Evolutionary conservation across 2,888 invertebrate genomes (phyloP).

Genomic region (Clusia tigrina): DNA sequence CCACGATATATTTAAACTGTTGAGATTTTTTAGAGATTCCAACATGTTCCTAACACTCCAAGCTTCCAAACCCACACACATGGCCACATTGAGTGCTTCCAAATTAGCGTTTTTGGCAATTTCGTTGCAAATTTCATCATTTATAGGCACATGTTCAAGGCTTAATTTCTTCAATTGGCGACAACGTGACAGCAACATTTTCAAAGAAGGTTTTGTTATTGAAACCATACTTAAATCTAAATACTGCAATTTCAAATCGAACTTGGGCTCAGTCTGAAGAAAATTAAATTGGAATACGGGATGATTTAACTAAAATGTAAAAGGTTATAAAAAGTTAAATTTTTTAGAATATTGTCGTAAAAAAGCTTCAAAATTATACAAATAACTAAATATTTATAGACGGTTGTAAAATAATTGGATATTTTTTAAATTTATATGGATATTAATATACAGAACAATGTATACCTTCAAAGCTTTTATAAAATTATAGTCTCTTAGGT

Average conservation of each 20-base stretch:
- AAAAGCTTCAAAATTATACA: too few species aligned
- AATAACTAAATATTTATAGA: too few species aligned
- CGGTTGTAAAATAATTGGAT: too few species aligned
- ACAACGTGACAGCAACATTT: slow-evolving; percentile 72
- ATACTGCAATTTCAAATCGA: slow-evolving; percentile 75
- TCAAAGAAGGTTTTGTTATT: slow-evolving; percentile 69
- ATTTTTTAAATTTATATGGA: too few species aligned
- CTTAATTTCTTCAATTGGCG: slow-evolving; percentile 80
- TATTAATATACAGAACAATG: too few species aligned
- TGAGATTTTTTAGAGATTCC: slow-evolving; percentile 62
- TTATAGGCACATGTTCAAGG: slow-evolving; percentile 78
- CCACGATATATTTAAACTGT: slow-evolving; percentile 84
- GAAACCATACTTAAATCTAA: slow-evolving; percentile 86
- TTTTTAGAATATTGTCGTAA: slow-evolving; percentile 8
- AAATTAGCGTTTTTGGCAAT: slow-evolving; percentile 74
- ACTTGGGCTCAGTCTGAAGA: slow-evolving; percentile 59
- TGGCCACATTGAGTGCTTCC: slow-evolving; percentile 84
- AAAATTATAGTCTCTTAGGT: too few species aligned
- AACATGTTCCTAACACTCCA: slow-evolving; percentile 72
- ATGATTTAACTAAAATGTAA: slow-evolving; percentile 61
- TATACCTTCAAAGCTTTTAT: too few species aligned
- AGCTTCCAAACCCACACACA: slow-evolving; percentile 77
- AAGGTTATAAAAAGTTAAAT: too few species aligned
- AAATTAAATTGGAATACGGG: slow-evolving; percentile 66
- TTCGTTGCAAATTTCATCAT: slow-evolving; percentile 71